Base-by-base conservation (phyloP, 64 coral and sea anemone genomes). In the Pocillopora damicornis region DNA sequence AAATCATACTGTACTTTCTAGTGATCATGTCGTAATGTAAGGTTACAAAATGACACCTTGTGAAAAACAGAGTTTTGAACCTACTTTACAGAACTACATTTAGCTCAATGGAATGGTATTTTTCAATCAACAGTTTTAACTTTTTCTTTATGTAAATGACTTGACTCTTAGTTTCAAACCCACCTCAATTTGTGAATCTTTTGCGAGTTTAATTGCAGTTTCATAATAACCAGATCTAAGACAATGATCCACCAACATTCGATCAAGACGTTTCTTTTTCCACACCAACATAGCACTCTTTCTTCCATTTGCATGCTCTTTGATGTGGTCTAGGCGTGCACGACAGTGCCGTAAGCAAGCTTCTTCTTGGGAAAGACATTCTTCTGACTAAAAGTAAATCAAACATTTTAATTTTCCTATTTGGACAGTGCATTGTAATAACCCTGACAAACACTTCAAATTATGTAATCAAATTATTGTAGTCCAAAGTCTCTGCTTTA, bases 161-260 rank as follows among this genome's bases (percentile, higher is more conserved):
- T 56, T 35, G 37, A 72, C 30, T 17, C 75, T 58, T 22, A 0
- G 20, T 71, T 5, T 1, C 9, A 34, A n/a, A 37, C 60, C 15
- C 51, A 99, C 97, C 93, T 99, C 93, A 76, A 99, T 93, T 18
- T 99, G 76, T 66, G 97, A 93, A 60, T 99, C 97, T 72, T 57
- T 80, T 15, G 97, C 93, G 80, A 99, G 85, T 80, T 92, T 95
- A 37, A 75, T 90, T 10, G 97, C 97, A 35, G 93, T 99, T 75
- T 99, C 93, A 76, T 99, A 99, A 86, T 79, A 99, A 11, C 97
- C 97, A 57, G 88, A 90, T 58, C 97, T 90, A 37, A 99, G 79
- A 30, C 90, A 95, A 73, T 99, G 97, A 73, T 99, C 97, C 77
- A 99, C 93, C 6, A 99, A 62, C 97, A 99, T 99, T 65, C 97